Conservation (phyloP, 2,797 vertebrate genomes). For the Bovichtus diacanthus region DNA sequence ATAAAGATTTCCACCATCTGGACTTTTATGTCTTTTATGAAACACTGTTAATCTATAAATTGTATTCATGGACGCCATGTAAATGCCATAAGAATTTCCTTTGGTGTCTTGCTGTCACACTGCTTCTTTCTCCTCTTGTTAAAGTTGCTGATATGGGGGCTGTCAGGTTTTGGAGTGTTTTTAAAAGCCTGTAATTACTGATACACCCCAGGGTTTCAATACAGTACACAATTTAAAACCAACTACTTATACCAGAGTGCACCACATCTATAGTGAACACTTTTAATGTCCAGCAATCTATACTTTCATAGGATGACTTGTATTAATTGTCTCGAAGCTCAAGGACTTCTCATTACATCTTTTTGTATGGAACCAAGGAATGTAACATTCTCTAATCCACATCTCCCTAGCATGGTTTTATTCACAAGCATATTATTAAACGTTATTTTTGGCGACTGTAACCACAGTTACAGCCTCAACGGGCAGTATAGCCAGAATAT, state of each 20-base stretch:
- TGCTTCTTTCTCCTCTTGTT: conserved; percentile 12
- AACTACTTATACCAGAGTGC: conserved; percentile 21
- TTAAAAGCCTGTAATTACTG: conserved; percentile 51
- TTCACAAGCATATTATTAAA: conserved; percentile 22
- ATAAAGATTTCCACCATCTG: conserved; percentile 15
- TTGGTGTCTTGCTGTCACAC: conserved; percentile 6
- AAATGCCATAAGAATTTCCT: conserved; percentile 10
- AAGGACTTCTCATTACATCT: conserved; percentile 13
- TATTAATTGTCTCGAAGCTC: conserved; percentile 19
- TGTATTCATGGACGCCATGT: conserved; percentile 27
- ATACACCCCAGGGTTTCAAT: conserved; percentile 48
- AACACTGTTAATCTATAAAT: conserved; percentile 44
- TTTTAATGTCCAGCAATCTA: conserved; percentile 56
- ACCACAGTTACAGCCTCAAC: background rate
- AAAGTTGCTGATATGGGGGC: conserved; percentile 20
- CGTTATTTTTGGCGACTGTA: conserved; percentile 17
- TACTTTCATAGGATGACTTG: conserved; percentile 7
- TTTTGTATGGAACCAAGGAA: conserved; percentile 20
- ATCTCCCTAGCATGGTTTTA: conserved; percentile 9
- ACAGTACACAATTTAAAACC: conserved; percentile 37
- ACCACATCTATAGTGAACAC: conserved; percentile 22
- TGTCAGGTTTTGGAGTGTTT: conserved; percentile 60
- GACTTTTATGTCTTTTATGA: conserved; percentile 33
- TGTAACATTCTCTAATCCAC: conserved; percentile 8
- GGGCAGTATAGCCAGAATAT: background rate